Evolutionary conservation across 2,888 invertebrate genomes (phyloP).

Genomic region (Heliconius sara): DNA sequence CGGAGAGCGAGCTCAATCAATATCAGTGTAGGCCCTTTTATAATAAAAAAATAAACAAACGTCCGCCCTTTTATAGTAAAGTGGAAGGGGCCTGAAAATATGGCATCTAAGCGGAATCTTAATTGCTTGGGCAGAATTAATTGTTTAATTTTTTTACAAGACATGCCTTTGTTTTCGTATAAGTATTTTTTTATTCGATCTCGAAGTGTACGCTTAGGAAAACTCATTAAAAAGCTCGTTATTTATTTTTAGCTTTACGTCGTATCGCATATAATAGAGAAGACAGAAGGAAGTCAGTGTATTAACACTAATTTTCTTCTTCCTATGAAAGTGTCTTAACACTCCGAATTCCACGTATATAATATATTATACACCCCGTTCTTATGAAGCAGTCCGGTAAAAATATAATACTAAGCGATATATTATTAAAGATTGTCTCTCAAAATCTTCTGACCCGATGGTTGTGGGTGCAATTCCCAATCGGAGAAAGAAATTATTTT

Average conservation of each 20-base stretch:
- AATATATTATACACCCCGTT: too few species aligned
- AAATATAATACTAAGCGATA: too few species aligned
- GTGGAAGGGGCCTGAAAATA: neutral
- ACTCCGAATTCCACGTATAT: too few species aligned
- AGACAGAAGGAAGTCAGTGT: neutral
- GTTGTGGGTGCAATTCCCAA: too few species aligned
- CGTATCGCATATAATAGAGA: too few species aligned
- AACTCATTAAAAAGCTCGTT: neutral
- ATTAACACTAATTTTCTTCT: neutral
- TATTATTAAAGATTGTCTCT: too few species aligned
- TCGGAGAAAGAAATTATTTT: too few species aligned
- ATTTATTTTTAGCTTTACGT: neutral
- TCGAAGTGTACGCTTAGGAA: neutral
- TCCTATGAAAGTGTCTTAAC: neutral
- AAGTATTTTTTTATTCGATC: neutral
- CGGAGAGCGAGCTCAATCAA: neutral
- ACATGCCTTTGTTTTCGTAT: neutral
- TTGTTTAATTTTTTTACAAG: neutral
- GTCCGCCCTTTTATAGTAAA: neutral
- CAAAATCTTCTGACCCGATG: too few species aligned
- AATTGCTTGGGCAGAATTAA: neutral
- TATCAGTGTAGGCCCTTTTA: neutral
- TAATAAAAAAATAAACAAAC: neutral
- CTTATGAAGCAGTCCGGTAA: too few species aligned
- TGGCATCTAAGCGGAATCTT: neutral